Conservation (phyloP, 30 jellyfish, hydroid and myxozoan species). For the Euphysa ruthae region DNA sequence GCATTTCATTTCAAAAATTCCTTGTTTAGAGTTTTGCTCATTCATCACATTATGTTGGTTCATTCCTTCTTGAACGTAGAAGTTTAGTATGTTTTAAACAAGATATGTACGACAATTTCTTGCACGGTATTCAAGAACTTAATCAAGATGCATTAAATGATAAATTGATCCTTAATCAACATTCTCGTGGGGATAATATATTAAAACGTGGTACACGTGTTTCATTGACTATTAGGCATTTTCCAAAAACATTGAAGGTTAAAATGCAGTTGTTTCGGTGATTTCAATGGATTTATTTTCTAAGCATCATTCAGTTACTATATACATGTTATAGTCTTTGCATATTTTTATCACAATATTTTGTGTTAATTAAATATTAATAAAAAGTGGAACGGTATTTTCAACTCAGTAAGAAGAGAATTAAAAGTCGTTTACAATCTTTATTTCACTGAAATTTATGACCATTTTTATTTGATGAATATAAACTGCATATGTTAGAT, state of each 20-base stretch:
- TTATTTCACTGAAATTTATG: too few relatives aligned
- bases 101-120: conserved; percentile 45
- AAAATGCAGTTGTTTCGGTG: conserved; percentile 35
- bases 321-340: too few relatives aligned
- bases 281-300: too few relatives aligned
- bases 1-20: too few relatives aligned
- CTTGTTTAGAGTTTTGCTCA: background rate
- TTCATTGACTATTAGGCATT: conserved; percentile 69
- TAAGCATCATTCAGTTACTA: too few relatives aligned
- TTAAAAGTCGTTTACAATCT: too few relatives aligned
- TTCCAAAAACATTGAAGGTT: conserved; percentile 53
- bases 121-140: conserved; percentile 68
- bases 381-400: too few relatives aligned
- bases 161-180: conserved; percentile 4
- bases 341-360: too few relatives aligned
- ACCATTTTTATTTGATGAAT: too few relatives aligned
- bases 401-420: too few relatives aligned
- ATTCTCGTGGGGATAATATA: background rate
- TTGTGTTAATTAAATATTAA: too few relatives aligned
- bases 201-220: conserved; percentile 42
- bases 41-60: conserved; percentile 53
- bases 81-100: conserved; percentile 69
- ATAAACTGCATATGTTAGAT: too few relatives aligned
- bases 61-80: conserved; percentile 59
- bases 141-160: conserved; percentile 22